phyloP scores from a whole-genome alignment of 2,888 invertebrate species.

The Abrostola tripartita region DNA sequence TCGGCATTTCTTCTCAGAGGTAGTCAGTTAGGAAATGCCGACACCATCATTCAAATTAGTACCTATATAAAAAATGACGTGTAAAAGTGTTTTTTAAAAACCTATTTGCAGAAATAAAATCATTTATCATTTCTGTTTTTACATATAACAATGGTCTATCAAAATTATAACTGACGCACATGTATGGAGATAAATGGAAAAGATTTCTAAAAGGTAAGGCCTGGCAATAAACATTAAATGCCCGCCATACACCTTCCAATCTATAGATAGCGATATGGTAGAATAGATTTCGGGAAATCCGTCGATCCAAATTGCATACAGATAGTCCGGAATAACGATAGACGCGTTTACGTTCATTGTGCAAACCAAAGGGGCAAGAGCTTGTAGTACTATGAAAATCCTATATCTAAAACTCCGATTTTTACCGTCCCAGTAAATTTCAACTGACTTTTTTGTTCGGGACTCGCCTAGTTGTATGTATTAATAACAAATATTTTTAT shows the following conservation, averaged over 20 bases:
- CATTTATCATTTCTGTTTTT: no score
- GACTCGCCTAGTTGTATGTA: no score
- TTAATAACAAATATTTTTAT: no score
- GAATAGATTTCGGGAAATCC: conserved; percentile 20
- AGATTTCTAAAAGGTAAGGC: conserved; percentile 13
- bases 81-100: no score
- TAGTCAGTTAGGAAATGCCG: no score
- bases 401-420: conserved; percentile 1
- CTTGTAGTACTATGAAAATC: background rate
- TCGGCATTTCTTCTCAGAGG: no score
- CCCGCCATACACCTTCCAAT: conserved; percentile 13
- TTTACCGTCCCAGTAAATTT: background rate
- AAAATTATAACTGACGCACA: conserved; percentile 1
- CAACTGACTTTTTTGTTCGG: background rate
- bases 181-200: background rate
- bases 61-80: no score
- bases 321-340: conserved; percentile 9
- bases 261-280: conserved; percentile 10
- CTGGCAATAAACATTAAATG: conserved; percentile 24
- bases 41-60: no score
- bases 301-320: conserved; percentile 21
- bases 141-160: conserved; percentile 3
- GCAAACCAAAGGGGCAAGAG: background rate
- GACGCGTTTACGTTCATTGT: conserved; percentile 3
- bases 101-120: no score